Evolutionary conservation across 1,140 invertebrate species (phyloP).

Genomic region (Magallana gigas): DNA sequence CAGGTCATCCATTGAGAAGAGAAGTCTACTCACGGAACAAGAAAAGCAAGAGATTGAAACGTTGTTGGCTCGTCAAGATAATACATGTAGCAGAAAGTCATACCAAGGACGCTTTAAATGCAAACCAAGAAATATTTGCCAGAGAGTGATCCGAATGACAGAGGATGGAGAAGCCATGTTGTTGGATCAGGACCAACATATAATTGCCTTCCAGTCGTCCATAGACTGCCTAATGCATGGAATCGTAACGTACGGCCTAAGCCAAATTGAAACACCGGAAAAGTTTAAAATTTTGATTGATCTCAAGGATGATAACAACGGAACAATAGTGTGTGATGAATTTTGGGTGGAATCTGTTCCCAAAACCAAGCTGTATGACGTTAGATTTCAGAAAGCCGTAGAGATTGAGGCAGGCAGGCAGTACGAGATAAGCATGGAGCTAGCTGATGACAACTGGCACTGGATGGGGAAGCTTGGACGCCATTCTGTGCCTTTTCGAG

Average conservation of each 20-base stretch:
- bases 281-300: not conserved
- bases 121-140: constrained; percentile 17
- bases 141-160: not conserved
- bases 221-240: constrained; percentile 11
- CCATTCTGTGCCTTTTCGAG: not conserved
- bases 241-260: constrained; percentile 18
- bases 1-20: not conserved
- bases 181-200: constrained; percentile 13
- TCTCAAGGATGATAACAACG: not conserved
- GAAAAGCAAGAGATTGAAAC: not conserved
- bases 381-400: constrained; percentile 9
- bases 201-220: not conserved
- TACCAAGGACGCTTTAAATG: not conserved
- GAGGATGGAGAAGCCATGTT: not conserved
- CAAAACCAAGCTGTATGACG: not conserved
- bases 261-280: not conserved
- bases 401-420: not conserved
- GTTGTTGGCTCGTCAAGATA: not conserved
- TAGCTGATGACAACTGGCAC: not conserved
- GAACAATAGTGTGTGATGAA: not conserved
- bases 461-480: not conserved
- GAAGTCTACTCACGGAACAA: not conserved
- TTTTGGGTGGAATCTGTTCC: not conserved
- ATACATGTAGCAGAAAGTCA: not conserved
- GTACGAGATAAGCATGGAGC: not conserved